Evolutionary conservation across 1,140 invertebrate genomes (phyloP), one percentile per base, ranked within the genome.

Genomic region (Onthophagus taurus): DNA sequence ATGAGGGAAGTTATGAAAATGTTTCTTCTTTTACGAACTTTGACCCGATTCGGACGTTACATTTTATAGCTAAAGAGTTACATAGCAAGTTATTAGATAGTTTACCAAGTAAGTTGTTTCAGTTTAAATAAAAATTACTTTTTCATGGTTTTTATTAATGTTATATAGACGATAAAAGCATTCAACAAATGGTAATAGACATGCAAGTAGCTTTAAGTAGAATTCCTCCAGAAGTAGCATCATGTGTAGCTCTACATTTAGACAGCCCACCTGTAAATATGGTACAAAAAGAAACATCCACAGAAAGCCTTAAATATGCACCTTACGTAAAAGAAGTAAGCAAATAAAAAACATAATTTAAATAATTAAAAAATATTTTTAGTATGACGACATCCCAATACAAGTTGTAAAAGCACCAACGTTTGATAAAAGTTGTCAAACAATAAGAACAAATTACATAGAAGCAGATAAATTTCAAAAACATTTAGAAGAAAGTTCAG

Each of bases 11-110:
- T 29, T 49, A 45, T 11, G 54, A 57, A 24, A 54, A 54, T 30
- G 33, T 55, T n/a, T 52, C 53, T n/a, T 39, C 36, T 5, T 64
- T 64, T 44, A 52, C 49, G 17, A 57, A 50, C 33, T 62, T 58
- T 47, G 60, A 64, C 46, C 61, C 61, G 2, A 49, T 64, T 23
- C 26, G 58, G 24, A 61, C 58, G 2, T 43, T 64, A 31, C 60
- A 63, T 48, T 63, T 63, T 52, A 46, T 64, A 16, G 51, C 58
- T 4, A 57, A 54, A 36, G 61, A 64, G 45, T 43, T 64, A 17
- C 48, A 57, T 31, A 48, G 41, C 20, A 56, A 61, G 35, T 36
- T 62, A 21, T 33, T 52, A 38, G 31, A 38, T 14, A 12, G 44
- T 31, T 31, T 52, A 29, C 51, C 56, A 35, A 45, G 60, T 62